phyloP scores from a whole-genome alignment of 2,888 invertebrate genomes.

The Rambutsinella grinnellia region DNA sequence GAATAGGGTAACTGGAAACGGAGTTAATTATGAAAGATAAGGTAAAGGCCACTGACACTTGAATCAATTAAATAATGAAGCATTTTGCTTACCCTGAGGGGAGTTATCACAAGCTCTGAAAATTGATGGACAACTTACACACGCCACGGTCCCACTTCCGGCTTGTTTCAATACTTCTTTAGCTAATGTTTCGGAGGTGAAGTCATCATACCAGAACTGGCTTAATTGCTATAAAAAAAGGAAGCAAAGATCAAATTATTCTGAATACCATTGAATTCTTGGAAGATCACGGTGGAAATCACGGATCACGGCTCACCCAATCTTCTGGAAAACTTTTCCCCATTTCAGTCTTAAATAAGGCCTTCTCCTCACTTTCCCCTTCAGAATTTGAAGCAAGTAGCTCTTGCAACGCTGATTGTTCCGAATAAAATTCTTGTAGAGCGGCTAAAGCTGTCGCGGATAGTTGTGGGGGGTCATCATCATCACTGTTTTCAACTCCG shows the following conservation, averaged over 20 bases:
- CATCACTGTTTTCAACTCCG: constrained; percentile 68
- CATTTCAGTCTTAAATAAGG: constrained; percentile 54
- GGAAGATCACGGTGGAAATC: too few species aligned
- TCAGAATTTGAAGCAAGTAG: constrained; percentile 67
- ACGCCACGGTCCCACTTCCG: constrained; percentile 77
- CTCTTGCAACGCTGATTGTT: constrained; percentile 77
- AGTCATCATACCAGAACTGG: constrained; percentile 96
- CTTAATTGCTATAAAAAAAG: constrained; percentile 84
- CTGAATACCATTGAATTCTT: too few species aligned
- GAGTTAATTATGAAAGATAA: constrained; percentile 22
- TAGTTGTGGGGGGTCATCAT: constrained; percentile 77
- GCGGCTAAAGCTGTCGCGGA: constrained; percentile 81
- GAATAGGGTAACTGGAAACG: constrained; percentile 77
- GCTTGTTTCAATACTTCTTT: constrained; percentile 76
- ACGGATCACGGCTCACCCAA: constrained; percentile 86
- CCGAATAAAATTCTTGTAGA: constrained; percentile 82
- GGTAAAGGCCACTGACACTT: constrained; percentile 1
- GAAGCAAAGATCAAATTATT: constrained; percentile 14
- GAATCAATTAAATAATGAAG: constrained; percentile 38
- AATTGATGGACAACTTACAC: constrained; percentile 90
- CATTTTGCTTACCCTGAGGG: constrained; percentile 43
- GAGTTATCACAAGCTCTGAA: constrained; percentile 73
- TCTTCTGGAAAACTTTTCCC: constrained; percentile 77
- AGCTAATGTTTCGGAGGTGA: constrained; percentile 81
- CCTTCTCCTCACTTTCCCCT: constrained; percentile 4